Evolutionary conservation across 64 coral and sea anemone genomes (phyloP), one percentile per base, ranked within the genome.

Genomic region (Montipora sp.): DNA sequence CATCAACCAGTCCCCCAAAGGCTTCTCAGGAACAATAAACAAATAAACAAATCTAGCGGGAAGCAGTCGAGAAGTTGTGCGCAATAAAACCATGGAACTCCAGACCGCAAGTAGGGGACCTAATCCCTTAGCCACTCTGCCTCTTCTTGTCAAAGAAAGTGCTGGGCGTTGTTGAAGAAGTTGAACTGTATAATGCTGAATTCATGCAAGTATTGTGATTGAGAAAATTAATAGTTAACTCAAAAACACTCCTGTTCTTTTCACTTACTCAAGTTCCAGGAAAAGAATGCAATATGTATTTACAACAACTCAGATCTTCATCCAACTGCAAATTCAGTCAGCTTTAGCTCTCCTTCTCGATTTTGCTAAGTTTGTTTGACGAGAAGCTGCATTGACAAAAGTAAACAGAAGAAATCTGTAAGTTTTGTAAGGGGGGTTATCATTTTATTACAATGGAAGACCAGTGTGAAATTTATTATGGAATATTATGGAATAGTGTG

Each of bases 341-440:
- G 92, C 92, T 89, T 97, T 97, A 81, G 88, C 81, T 79, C 87
- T 97, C 65, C 83, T 85, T 81, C 93, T 97, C 66, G 95, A 69
- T 85, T 94, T 97, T 59, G 89, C 95, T 58, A 97, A 47, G 51
- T 97, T 97, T 85, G 92, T 83, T 70, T 97, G 95, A 76, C 95
- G 83, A 91, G 92, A 91, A 83, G 83, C 95, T 97, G 46, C n/a
- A 69, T 75, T 50, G 60, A 22, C 69, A 57, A 43, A 77, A 73
- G 14, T 12, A 14, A 63, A 50, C n/a, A 48, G n/a, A 81, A 81
- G 6, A 66, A 9, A 76, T 45, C 2, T 45, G n/a, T 16, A 24
- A 21, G 1, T 8, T 14, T n/a, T 89, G 2, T 11, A 15, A 3
- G 27, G 27, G 27, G 27, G 27, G 27, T 36, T 36, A 36, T 36